Evolutionary conservation across 1,140 invertebrate genomes (phyloP).

Genomic region (Hyphantria cunea): DNA sequence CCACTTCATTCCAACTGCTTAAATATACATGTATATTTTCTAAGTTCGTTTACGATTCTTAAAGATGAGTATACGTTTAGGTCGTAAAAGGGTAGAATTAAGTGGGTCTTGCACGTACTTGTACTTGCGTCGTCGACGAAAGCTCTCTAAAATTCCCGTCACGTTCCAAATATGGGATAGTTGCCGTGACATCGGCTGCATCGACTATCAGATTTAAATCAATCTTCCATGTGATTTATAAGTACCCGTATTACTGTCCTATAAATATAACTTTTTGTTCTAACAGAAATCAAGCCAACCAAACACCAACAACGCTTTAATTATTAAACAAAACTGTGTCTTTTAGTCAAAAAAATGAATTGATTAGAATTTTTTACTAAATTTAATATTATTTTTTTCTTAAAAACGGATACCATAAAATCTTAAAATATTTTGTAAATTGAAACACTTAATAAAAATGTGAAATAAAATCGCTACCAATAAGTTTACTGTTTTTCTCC

Average conservation of each 20-base stretch:
- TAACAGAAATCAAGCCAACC: not conserved
- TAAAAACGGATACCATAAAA: no score
- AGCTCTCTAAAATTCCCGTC: slow-evolving; percentile 9
- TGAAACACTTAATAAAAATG: no score
- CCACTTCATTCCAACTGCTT: no score
- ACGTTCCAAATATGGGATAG: slow-evolving; percentile 25
- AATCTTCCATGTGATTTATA: slow-evolving; percentile 15
- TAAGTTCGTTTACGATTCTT: not conserved
- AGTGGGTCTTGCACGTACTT: slow-evolving; percentile 25
- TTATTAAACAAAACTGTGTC: no score
- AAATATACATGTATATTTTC: no score
- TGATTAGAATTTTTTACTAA: no score
- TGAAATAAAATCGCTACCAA: no score
- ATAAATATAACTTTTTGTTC: not conserved
- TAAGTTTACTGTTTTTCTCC: not conserved
- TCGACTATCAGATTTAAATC: slow-evolving; percentile 12
- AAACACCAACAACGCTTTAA: no score
- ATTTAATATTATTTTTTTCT: no score
- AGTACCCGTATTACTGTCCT: no score
- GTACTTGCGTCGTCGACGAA: slow-evolving; percentile 13
- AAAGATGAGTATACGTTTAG: slow-evolving; percentile 14
- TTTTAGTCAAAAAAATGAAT: no score
- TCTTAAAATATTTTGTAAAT: no score
- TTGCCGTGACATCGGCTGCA: slow-evolving; percentile 20
- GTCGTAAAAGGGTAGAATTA: slow-evolving; percentile 28